Evolutionary conservation across 2,113 vertebrate species (phyloP).

Genomic region (Erpornis zantholeuca): DNA sequence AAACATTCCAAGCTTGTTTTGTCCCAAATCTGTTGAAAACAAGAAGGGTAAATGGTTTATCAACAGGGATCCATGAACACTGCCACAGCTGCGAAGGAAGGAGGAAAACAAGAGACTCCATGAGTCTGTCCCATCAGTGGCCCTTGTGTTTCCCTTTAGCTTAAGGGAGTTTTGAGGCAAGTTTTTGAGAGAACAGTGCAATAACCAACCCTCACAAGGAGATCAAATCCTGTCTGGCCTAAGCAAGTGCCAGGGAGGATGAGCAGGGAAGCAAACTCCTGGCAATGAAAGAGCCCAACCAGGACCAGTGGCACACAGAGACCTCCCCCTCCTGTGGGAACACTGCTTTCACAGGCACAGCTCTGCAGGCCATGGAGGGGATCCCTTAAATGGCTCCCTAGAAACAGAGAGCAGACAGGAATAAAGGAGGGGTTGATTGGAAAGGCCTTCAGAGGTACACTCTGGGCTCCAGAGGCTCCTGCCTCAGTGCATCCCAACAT

Average conservation of each 20-base stretch:
- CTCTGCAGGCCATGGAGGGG: background rate
- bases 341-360: background rate
- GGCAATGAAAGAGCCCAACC: background rate
- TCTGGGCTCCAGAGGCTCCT: no score
- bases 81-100: fast-evolving
- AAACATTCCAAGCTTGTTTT: conserved; percentile 97
- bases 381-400: no score
- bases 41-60: background rate
- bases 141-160: background rate
- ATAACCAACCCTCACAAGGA: background rate
- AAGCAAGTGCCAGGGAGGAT: background rate
- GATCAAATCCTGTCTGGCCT: background rate
- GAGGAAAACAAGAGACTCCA: background rate
- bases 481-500: no score
- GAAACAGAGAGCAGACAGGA: no score
- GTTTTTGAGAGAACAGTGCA: background rate
- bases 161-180: background rate
- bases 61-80: background rate
- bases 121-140: background rate
- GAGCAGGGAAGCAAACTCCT: background rate
- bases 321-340: fast-evolving
- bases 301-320: background rate
- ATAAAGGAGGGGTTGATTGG: no score
- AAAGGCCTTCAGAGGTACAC: no score
- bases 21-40: conserved; percentile 89